phyloP scores from a whole-genome alignment of 2,888 invertebrate genomes.

The Drosophila birchii region DNA sequence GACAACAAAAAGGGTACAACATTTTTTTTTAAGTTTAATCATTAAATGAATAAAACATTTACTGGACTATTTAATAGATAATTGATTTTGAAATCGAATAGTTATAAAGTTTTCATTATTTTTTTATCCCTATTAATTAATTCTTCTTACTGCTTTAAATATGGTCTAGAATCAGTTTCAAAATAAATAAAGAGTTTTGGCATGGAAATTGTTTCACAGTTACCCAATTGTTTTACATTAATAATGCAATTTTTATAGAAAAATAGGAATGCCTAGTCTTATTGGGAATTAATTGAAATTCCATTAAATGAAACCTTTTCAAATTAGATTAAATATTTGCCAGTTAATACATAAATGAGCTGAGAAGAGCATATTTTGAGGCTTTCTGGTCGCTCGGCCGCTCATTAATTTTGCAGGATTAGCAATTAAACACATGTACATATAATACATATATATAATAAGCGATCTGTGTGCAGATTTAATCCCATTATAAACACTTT shows the following conservation, averaged over 20 bases:
- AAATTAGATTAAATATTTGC: conserved; percentile 33
- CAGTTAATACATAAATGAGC: background rate
- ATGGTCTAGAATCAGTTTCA: background rate
- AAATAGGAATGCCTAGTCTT: background rate
- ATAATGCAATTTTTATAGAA: background rate
- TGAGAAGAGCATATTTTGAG: conserved; percentile 22
- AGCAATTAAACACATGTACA: conserved; percentile 45
- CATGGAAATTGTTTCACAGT: background rate
- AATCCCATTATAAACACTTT: conserved; percentile 47
- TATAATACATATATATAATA: conserved; percentile 26
- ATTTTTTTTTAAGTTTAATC: too few relatives aligned
- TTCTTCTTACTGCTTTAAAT: background rate
- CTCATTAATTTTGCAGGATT: conserved; percentile 52
- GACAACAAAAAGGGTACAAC: too few relatives aligned
- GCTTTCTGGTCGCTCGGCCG: conserved; percentile 13
- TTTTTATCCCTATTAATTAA: too few relatives aligned
- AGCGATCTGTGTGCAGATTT: background rate
- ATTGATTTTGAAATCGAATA: too few relatives aligned
- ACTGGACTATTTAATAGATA: too few relatives aligned
- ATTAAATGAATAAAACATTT: too few relatives aligned
- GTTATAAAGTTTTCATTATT: too few relatives aligned
- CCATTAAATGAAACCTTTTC: conserved; percentile 28
- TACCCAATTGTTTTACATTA: background rate
- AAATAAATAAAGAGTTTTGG: background rate
- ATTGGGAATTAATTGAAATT: conserved; percentile 31